Percentiles rank a stretch among this genome's conserved stretches.
These are phyloP conservation scores for Steinernema feltiae DNA, from an alignment of 1,140 invertebrate genomes.

Conservation along the genomic window DNA sequence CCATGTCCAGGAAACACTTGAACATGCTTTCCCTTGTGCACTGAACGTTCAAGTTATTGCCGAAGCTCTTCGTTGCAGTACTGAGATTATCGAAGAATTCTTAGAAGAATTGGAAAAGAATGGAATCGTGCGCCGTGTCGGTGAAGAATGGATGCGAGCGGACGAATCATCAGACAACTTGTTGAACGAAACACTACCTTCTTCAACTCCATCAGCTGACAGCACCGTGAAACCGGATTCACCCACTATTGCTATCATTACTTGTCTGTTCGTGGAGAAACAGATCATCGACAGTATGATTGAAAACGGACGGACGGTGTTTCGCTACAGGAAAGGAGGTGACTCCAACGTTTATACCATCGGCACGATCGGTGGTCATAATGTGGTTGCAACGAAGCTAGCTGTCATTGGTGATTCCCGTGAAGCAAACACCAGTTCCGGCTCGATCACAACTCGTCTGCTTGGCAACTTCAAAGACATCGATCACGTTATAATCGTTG, in stretches of 20 bases:
- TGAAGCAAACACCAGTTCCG: constrained; percentile 84
- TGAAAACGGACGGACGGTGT: constrained; percentile 93
- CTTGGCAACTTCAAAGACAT: constrained; percentile 77
- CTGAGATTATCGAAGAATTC: constrained; percentile 27
- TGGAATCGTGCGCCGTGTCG: constrained; percentile 34
- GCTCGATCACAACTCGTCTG: constrained; percentile 80
- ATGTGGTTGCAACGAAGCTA: constrained; percentile 91
- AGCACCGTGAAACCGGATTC: constrained; percentile 69
- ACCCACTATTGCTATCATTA: constrained; percentile 94
- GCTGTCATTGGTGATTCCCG: constrained; percentile 86
- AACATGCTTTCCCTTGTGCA: constrained; percentile 94
- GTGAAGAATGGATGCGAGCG: constrained; percentile 43
- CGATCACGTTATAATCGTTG: constrained; percentile 92
- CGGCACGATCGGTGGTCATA: constrained; percentile 88
- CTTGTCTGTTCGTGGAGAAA: constrained; percentile 93
- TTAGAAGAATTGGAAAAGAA: constrained; percentile 31
- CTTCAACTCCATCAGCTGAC: not conserved
- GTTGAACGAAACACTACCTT: not conserved
- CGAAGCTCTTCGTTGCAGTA: constrained; percentile 31
- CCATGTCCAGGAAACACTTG: constrained; percentile 85
- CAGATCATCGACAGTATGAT: constrained; percentile 96
- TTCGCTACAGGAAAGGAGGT: constrained; percentile 93
- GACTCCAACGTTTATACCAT: constrained; percentile 96
- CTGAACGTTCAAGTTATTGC: constrained; percentile 67
- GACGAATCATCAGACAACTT: constrained; percentile 15